Evolutionary conservation across 2,113 vertebrate genomes (phyloP).

Genomic region (Corvus hawaiiensis): DNA sequence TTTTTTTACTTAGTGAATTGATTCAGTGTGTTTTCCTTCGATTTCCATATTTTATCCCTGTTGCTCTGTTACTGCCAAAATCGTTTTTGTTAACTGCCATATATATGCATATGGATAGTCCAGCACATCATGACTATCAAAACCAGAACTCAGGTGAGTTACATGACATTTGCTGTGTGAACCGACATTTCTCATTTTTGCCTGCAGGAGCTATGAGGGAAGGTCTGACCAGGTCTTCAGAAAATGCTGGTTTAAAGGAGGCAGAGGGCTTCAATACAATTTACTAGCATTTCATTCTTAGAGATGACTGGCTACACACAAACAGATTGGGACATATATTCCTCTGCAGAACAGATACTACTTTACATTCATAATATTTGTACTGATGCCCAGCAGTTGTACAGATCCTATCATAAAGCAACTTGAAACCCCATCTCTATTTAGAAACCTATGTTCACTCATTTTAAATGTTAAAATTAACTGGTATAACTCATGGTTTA

Average conservation of each 20-base stretch:
- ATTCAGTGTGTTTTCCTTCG: not conserved
- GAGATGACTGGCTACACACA: not conserved
- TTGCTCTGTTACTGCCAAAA: slow-evolving; percentile 1
- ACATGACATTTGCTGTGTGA: not conserved
- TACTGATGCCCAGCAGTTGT: not conserved
- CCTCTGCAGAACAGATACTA: not conserved
- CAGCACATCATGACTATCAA: not conserved
- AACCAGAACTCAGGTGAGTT: not conserved
- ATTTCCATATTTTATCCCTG: not conserved
- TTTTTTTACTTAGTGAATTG: not conserved
- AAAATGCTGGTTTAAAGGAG: not conserved
- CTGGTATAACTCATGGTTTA: not conserved
- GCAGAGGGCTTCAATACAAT: not conserved
- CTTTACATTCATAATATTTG: not conserved
- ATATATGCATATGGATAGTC: not conserved
- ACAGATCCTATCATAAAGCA: not conserved
- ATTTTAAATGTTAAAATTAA: not conserved
- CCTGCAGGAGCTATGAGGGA: not conserved
- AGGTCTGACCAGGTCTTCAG: not conserved
- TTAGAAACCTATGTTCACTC: not conserved
- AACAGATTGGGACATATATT: not conserved
- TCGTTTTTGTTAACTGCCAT: not conserved
- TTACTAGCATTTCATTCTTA: not conserved
- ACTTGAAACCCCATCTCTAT: not conserved
- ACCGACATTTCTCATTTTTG: not conserved